These are phyloP conservation scores for Hydrolagus affinis DNA, from an alignment of 2,113 vertebrate genomes.

Conservation along the genomic window DNA sequence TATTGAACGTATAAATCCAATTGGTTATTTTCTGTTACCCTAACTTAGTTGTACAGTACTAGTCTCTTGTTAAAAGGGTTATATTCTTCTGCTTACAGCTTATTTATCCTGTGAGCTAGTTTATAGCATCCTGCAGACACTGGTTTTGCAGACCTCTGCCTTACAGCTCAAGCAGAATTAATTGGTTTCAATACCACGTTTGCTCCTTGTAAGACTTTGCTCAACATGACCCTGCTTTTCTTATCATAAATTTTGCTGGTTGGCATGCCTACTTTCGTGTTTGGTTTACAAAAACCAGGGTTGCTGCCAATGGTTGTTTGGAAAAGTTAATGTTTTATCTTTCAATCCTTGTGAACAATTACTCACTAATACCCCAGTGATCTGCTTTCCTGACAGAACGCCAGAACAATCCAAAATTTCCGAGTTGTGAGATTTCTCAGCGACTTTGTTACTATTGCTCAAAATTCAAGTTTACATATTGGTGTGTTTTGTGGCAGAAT, in stretches of 20 bases:
- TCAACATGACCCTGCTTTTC: neutral
- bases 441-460: neutral
- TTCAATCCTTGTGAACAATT: neutral
- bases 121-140: neutral
- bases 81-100: neutral
- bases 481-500: neutral
- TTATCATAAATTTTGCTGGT: constrained; percentile 4
- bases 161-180: neutral
- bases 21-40: neutral
- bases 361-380: neutral
- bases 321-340: neutral
- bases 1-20: neutral
- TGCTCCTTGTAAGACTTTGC: neutral
- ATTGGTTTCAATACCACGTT: neutral
- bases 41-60: neutral
- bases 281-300: constrained; percentile 18
- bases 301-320: neutral
- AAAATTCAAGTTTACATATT: neutral
- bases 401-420: neutral
- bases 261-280: neutral
- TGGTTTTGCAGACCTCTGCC: neutral
- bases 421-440: neutral
- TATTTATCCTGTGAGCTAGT: neutral
- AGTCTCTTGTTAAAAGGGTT: neutral
- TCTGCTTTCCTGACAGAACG: too few species aligned